Evolutionary conservation across 2,797 vertebrate species (phyloP), one percentile per base, ranked within the genome.

Genomic region (Neostethus bicornis): DNA sequence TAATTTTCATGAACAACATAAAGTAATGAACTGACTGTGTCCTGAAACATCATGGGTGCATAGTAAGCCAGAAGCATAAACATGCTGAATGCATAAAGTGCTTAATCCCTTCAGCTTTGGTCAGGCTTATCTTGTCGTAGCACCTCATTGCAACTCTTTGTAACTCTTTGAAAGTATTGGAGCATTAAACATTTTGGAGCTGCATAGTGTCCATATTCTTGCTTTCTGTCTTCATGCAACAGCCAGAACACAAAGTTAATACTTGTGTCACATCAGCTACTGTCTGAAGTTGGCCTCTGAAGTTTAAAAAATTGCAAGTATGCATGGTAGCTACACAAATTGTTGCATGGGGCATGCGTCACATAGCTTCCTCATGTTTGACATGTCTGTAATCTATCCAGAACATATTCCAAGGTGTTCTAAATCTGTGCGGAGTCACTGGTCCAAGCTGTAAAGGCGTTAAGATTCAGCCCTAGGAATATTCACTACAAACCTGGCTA

Each of bases 381-480:
- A 51, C 64, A 56, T 48, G 42, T 20, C 47, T 21, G 34, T 31
- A 25, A 37, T 41, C 17, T 64, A 49, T 55, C 66, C 66, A 48
- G 48, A 47, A 50, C 54, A 51, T 39, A 24, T 28, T 61, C 31
- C 53, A 57, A 55, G 51, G 12, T 47, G 41, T 42, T 54, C 47
- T 60, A 60, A 65, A 54, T 73, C 29, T 62, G 46, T 60, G 21
- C 58, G 54, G n/a, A 29, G 34, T 49, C 58, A 69, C 10, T 50
- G 14, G 53, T 44, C 51, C 46, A 24, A 56, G 73, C 61, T 34
- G 34, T 7, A 19, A 58, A 67, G 50, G 66, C 62, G 73, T 87
- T 86, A 85, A 71, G 54, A 86, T 84, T 87, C 80, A 73, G 57
- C 67, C 73, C 73, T 67, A 77, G 74, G 58, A 53, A 76, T 80